These are phyloP conservation scores for Odontothrips loti DNA, from an alignment of 2,888 invertebrate genomes.

Conservation along the genomic window DNA sequence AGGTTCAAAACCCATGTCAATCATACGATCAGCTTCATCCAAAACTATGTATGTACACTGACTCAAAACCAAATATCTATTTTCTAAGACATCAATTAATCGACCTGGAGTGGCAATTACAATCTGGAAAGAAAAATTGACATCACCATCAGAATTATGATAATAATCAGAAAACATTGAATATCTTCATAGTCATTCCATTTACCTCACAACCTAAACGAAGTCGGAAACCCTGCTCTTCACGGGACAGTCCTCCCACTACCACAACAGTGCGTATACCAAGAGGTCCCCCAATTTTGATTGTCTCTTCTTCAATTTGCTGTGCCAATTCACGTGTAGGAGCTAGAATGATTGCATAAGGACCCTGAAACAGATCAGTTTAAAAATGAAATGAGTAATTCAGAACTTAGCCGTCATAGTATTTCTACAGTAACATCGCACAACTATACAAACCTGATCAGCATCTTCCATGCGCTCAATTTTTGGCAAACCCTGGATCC, in stretches of 20 bases:
- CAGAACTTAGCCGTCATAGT: not conserved
- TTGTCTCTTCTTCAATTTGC: slow-evolving; percentile 98
- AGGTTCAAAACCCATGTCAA: slow-evolving; percentile 99
- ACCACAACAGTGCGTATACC: slow-evolving; percentile 93
- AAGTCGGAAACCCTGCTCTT: slow-evolving; percentile 96
- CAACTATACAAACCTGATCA: slow-evolving; percentile 55
- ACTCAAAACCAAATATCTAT: slow-evolving; percentile 91
- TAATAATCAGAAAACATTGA: not conserved
- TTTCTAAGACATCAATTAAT: slow-evolving; percentile 96
- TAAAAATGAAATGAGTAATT: not conserved
- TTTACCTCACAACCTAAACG: slow-evolving; percentile 89
- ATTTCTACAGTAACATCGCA: not conserved
- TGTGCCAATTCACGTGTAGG: slow-evolving; percentile 99
- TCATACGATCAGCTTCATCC: slow-evolving; percentile 98
- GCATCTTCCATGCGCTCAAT: slow-evolving; percentile 85
- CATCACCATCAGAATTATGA: slow-evolving; percentile 15
- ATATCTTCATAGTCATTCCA: not conserved
- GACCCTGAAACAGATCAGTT: slow-evolving; percentile 57
- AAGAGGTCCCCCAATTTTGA: slow-evolving; percentile 90
- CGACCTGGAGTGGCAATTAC: slow-evolving; percentile 99
- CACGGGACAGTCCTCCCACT: slow-evolving; percentile 95
- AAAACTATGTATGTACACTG: slow-evolving; percentile 97
- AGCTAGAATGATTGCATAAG: slow-evolving; percentile 97
- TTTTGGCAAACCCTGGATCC: slow-evolving; percentile 98
- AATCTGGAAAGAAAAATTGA: slow-evolving; percentile 55